These are phyloP conservation scores for Oncorhynchus mykiss DNA, from an alignment of 2,113 vertebrate species.

Conservation along the genomic window DNA sequence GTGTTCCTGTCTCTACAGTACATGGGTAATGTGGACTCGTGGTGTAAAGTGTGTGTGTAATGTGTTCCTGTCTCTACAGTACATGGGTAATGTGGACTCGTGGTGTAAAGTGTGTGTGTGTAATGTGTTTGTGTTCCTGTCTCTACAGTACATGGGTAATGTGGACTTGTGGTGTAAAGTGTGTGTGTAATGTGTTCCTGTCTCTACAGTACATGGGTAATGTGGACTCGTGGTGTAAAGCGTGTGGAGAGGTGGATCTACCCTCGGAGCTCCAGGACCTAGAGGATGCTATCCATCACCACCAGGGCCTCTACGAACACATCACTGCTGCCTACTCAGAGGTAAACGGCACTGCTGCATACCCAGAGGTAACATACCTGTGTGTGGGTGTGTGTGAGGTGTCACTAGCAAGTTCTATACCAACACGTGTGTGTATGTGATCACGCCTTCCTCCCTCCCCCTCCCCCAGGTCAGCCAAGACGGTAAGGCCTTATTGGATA, in stretches of 20 bases:
- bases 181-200: too few species aligned
- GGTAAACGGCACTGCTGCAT: conserved; percentile 63
- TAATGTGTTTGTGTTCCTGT: too few species aligned
- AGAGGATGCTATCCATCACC: conserved; percentile 96
- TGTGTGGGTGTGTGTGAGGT: background rate
- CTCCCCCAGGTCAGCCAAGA: conserved; percentile 90
- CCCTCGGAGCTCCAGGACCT: conserved; percentile 97
- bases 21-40: too few species aligned
- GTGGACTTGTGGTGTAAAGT: too few species aligned
- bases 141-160: too few species aligned
- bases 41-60: too few species aligned
- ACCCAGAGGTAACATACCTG: background rate
- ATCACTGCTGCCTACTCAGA: conserved; percentile 95
- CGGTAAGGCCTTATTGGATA: conserved; percentile 94
- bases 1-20: too few species aligned
- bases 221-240: conserved; percentile 97
- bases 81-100: too few species aligned
- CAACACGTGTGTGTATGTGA: background rate
- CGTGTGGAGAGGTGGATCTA: conserved; percentile 93
- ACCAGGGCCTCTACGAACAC: conserved; percentile 97
- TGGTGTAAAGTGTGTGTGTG: too few species aligned
- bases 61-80: too few species aligned
- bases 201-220: conserved; percentile 92
- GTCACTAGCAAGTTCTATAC: too few species aligned
- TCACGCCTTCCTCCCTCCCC: background rate